Conservation (phyloP, 2,888 invertebrate species). For the Scaptomyza parva region DNA sequence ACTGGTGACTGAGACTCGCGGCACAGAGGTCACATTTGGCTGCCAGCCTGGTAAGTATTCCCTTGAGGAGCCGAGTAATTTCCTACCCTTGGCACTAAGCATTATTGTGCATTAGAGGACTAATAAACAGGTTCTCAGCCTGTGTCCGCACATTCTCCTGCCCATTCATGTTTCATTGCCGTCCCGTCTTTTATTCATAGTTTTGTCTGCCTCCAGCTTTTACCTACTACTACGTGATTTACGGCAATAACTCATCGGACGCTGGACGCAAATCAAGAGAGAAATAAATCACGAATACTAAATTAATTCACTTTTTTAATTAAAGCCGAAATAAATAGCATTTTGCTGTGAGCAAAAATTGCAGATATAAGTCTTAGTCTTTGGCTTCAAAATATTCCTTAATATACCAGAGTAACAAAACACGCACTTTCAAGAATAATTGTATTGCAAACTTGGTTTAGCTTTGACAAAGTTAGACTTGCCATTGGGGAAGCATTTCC, state of each 20-base stretch:
- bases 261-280: conserved; percentile 72
- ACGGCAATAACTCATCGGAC: conserved; percentile 80
- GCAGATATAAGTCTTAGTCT: conserved; percentile 7
- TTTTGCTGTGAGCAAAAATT: conserved; percentile 30
- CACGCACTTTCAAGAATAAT: no score
- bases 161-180: conserved; percentile 1
- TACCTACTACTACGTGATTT: conserved; percentile 83
- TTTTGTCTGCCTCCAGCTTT: conserved; percentile 69
- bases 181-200: conserved; percentile 57
- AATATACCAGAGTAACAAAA: no score
- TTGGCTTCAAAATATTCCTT: no score
- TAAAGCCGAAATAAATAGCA: conserved; percentile 47
- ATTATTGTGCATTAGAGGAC: conserved; percentile 84
- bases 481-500: no score
- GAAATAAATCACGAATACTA: conserved; percentile 75
- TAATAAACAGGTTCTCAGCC: conserved; percentile 84
- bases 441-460: no score
- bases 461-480: neutral
- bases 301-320: conserved; percentile 78
- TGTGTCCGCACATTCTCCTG: conserved; percentile 15
- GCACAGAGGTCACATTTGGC: conserved; percentile 83
- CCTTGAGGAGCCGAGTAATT: conserved; percentile 80
- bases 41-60: conserved; percentile 76
- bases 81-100: conserved; percentile 81
- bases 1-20: conserved; percentile 22